These are phyloP conservation scores for Acronicta leporina DNA, from an alignment of 2,888 invertebrate species.

Conservation along the genomic window DNA sequence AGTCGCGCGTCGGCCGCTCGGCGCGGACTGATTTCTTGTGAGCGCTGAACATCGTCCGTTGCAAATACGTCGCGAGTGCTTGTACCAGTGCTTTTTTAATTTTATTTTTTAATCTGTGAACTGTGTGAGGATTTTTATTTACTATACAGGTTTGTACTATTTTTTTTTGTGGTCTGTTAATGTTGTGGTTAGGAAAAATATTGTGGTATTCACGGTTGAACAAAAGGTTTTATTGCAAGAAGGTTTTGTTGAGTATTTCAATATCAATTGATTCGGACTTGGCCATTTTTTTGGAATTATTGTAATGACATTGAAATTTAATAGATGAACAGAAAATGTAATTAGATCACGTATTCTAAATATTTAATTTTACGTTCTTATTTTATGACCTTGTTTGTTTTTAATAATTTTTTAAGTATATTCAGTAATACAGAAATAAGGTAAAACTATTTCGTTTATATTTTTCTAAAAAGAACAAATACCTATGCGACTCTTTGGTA, in stretches of 20 bases:
- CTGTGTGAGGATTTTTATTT: conserved; percentile 77
- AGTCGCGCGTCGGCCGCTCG: conserved; percentile 73
- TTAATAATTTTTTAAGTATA: too few relatives aligned
- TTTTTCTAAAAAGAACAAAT: neutral
- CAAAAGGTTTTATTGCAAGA: conserved; percentile 27
- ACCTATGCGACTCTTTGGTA: neutral
- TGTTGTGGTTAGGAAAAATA: conserved; percentile 21
- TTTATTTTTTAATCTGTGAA: conserved; percentile 70
- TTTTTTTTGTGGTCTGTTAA: conserved; percentile 18
- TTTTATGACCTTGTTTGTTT: too few relatives aligned
- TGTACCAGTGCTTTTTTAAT: conserved; percentile 71
- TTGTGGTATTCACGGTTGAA: conserved; percentile 14
- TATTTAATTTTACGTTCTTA: too few relatives aligned
- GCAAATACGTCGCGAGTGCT: conserved; percentile 75
- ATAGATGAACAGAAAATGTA: neutral
- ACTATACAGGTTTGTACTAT: conserved; percentile 70
- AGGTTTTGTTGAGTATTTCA: conserved; percentile 11
- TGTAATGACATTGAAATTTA: conserved; percentile 2
- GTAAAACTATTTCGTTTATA: too few relatives aligned
- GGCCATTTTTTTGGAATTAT: neutral
- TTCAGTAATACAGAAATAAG: too few relatives aligned
- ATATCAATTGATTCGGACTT: conserved; percentile 12
- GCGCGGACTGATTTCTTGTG: conserved; percentile 69
- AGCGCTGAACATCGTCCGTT: conserved; percentile 37
- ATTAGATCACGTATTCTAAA: neutral